Evolutionary conservation across 2,113 vertebrate genomes (phyloP).

Genomic region (Pedetes capensis): DNA sequence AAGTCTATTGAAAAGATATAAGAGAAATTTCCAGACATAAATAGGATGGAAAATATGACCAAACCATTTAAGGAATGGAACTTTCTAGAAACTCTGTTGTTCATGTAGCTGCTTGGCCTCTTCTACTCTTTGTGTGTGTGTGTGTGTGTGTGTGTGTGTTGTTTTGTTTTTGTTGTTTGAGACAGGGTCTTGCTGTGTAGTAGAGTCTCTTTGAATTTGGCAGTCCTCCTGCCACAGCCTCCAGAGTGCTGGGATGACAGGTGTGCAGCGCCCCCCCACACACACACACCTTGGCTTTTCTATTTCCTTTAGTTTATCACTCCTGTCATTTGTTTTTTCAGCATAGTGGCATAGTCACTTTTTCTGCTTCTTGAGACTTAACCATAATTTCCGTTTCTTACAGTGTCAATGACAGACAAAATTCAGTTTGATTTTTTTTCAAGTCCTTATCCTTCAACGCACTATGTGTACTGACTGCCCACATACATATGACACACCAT

Average conservation of each 20-base stretch:
- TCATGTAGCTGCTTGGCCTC: neutral
- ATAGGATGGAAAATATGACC: neutral
- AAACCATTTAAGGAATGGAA: neutral
- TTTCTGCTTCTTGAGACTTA: neutral
- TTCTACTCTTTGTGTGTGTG: too few species aligned
- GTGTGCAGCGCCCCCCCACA: too few species aligned
- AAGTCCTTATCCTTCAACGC: neutral
- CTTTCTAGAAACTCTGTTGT: neutral
- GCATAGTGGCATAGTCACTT: neutral
- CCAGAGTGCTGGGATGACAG: neutral
- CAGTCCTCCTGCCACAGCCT: too few species aligned
- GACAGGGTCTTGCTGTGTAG: neutral
- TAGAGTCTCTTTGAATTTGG: too few species aligned
- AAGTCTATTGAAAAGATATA: neutral
- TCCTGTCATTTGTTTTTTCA: neutral
- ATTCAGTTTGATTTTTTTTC: neutral
- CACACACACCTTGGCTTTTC: too few species aligned
- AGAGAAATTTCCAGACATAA: neutral
- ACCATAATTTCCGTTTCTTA: neutral
- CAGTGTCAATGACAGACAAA: neutral
- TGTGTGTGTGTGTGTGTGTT: too few species aligned
- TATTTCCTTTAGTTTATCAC: too few species aligned
- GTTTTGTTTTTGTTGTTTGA: neutral
- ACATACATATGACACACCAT: neutral
- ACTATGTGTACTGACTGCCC: neutral